Percentiles rank a stretch among this genome's conserved stretches.
Evolutionary conservation across 2,888 invertebrate species (phyloP).

Genomic region (Ectobius pallidus): DNA sequence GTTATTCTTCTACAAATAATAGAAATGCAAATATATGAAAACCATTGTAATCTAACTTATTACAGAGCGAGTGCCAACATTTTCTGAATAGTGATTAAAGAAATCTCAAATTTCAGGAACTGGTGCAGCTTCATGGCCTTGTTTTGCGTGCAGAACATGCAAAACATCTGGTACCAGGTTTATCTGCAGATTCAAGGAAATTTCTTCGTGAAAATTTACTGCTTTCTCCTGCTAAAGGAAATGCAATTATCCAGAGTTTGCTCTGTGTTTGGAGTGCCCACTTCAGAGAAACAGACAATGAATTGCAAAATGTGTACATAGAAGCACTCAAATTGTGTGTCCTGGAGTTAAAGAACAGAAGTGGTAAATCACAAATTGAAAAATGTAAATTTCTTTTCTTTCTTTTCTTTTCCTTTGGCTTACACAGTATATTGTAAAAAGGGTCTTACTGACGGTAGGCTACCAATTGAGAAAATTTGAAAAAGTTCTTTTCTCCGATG

Average conservation of each 20-base stretch:
- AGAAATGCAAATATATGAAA: too few species aligned
- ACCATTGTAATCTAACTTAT: too few species aligned
- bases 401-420: neutral
- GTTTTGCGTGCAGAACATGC: conserved; percentile 17
- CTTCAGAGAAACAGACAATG: conserved; percentile 45
- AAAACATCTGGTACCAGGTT: neutral
- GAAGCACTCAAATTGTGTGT: conserved; percentile 40
- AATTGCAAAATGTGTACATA: conserved; percentile 50
- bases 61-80: too few species aligned
- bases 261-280: conserved; percentile 47
- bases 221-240: conserved; percentile 12
- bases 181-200: neutral
- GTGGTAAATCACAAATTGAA: too few species aligned
- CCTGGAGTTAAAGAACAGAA: neutral
- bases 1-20: too few species aligned
- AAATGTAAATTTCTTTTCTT: neutral
- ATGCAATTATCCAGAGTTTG: conserved; percentile 48
- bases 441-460: neutral
- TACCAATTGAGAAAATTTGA: neutral
- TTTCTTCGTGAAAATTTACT: neutral
- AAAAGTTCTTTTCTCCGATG: neutral
- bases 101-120: conserved; percentile 26
- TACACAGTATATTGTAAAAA: neutral
- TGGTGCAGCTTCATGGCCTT: conserved; percentile 13
- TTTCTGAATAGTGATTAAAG: too few species aligned